phyloP scores from a whole-genome alignment of 2,888 invertebrate species.

The Agrochola macilenta region DNA sequence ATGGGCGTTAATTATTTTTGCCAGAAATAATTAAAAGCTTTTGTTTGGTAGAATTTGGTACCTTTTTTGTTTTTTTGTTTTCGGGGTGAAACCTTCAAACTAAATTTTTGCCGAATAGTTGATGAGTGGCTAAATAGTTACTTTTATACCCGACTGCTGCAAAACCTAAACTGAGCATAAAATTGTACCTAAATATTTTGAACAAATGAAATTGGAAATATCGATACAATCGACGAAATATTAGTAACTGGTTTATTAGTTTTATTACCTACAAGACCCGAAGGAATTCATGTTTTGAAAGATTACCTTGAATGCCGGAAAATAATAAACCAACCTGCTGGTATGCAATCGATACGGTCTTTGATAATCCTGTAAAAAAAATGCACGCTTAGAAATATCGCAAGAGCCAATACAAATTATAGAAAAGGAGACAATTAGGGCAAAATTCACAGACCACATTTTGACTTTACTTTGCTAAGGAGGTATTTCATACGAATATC shows the following conservation, averaged over 20 bases:
- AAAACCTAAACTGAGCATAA: not conserved
- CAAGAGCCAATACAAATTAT: not conserved
- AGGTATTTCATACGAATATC: not conserved
- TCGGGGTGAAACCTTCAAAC: too few species aligned
- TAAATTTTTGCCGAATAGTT: not conserved
- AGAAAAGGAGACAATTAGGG: not conserved
- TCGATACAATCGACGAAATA: too few species aligned
- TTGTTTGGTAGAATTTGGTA: not conserved
- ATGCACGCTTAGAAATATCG: not conserved
- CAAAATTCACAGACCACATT: not conserved
- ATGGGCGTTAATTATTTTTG: slow-evolving; percentile 22
- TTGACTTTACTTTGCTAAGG: not conserved
- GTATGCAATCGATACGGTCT: slow-evolving; percentile 3
- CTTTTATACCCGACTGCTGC: not conserved
- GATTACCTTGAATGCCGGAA: slow-evolving; percentile 27
- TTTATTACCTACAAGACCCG: not conserved
- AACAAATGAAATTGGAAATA: too few species aligned
- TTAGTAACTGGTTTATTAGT: too few species aligned
- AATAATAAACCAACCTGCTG: not conserved
- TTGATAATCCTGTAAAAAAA: slow-evolving; percentile 2
- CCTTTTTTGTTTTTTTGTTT: too few species aligned
- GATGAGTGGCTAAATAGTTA: not conserved
- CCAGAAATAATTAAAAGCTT: not conserved
- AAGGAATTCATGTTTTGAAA: slow-evolving; percentile 38
- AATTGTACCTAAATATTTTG: too few species aligned